These are phyloP conservation scores for Proteles cristata DNA, from an alignment of 2,113 vertebrate genomes.

Conservation along the genomic window DNA sequence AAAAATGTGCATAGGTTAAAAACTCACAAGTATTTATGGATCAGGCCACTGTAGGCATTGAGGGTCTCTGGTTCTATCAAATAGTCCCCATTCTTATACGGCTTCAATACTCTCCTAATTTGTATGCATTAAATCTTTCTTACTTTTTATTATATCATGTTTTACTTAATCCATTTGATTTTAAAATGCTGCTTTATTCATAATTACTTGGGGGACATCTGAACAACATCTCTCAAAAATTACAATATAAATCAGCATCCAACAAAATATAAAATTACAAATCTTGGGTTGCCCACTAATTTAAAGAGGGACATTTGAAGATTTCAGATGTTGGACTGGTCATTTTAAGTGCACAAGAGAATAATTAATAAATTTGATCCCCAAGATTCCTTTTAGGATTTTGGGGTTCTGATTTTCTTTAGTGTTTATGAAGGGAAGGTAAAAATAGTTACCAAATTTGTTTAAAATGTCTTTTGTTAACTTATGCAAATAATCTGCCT, in stretches of 20 bases:
- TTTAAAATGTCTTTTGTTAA: background rate
- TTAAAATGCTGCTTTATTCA: background rate
- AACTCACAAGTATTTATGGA: background rate
- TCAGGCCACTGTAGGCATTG: background rate
- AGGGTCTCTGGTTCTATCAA: background rate
- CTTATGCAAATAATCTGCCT: background rate
- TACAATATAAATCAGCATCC: background rate
- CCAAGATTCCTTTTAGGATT: background rate
- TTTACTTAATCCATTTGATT: slow-evolving; percentile 15
- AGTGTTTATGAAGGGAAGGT: slow-evolving; percentile 6
- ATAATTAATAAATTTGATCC: background rate
- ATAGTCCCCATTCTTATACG: background rate
- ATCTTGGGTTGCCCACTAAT: background rate
- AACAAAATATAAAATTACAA: slow-evolving; percentile 35
- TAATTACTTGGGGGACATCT: background rate
- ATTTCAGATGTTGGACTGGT: background rate
- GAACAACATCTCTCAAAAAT: slow-evolving; percentile 1
- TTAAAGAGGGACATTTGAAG: background rate
- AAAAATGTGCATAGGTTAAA: background rate
- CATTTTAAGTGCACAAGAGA: background rate
- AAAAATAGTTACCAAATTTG: background rate
- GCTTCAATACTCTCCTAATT: background rate
- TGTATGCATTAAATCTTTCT: background rate
- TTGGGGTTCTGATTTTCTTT: background rate
- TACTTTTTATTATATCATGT: background rate